Evolutionary conservation across 2,797 vertebrate genomes (phyloP).

Genomic region (Triplophysa yarkandensis): DNA sequence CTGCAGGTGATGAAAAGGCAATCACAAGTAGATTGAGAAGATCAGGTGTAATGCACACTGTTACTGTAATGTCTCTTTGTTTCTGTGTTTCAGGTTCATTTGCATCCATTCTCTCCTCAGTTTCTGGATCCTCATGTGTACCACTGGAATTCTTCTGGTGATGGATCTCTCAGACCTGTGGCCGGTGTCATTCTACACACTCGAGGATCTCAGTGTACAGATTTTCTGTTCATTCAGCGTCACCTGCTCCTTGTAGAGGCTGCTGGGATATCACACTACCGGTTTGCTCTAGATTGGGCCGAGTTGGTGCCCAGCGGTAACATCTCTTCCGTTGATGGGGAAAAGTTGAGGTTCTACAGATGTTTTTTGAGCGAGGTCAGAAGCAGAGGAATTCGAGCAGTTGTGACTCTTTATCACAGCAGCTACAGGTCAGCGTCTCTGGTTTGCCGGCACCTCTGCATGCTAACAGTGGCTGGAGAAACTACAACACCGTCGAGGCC

Average conservation of each 20-base stretch:
- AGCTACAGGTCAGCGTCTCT: slow-evolving; percentile 74
- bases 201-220: slow-evolving; percentile 84
- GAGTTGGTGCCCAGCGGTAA: slow-evolving; percentile 85
- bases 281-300: slow-evolving; percentile 93
- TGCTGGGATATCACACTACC: slow-evolving; percentile 86
- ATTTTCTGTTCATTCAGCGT: slow-evolving; percentile 84
- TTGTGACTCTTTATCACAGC: slow-evolving; percentile 89
- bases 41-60: no score
- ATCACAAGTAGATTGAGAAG: no score
- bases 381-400: slow-evolving; percentile 75
- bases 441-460: slow-evolving; percentile 81
- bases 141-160: slow-evolving; percentile 90
- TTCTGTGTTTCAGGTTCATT: slow-evolving; percentile 80
- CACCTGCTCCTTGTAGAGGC: slow-evolving; percentile 81
- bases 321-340: slow-evolving; percentile 75
- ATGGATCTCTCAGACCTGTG: slow-evolving; percentile 79
- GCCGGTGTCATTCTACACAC: slow-evolving; percentile 81
- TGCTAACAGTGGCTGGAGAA: slow-evolving; percentile 86
- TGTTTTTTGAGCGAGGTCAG: slow-evolving; percentile 86
- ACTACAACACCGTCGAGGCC: slow-evolving; percentile 75
- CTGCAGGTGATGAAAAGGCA: slow-evolving; percentile 79
- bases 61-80: no score
- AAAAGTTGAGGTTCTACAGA: slow-evolving; percentile 86
- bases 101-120: slow-evolving; percentile 86
- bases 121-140: slow-evolving; percentile 89